Conservation (phyloP, 2,797 vertebrate genomes). For the Vespertilio murinus region DNA sequence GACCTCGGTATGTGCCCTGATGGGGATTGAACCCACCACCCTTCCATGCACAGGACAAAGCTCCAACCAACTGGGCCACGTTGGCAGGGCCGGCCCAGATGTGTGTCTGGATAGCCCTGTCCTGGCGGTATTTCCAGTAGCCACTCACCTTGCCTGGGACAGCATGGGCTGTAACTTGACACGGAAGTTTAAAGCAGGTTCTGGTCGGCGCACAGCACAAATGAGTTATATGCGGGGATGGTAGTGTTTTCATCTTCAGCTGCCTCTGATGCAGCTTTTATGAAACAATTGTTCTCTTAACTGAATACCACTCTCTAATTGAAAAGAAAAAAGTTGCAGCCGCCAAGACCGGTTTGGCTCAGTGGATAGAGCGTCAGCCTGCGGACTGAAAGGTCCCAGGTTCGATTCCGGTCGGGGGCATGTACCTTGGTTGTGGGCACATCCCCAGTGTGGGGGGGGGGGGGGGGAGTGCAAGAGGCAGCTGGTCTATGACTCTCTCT, state of each 20-base stretch:
- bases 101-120: constrained; percentile 89
- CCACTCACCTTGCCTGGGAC: constrained; percentile 94
- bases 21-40: background rate
- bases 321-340: constrained; percentile 73
- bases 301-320: constrained; percentile 90
- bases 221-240: constrained; percentile 87
- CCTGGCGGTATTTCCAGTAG: constrained; percentile 92
- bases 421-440: too few species aligned
- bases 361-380: too few species aligned
- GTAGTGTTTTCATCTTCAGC: constrained; percentile 88
- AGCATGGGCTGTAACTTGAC: constrained; percentile 91
- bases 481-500: too few species aligned
- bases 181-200: constrained; percentile 90
- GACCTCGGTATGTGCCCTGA: background rate
- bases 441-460: too few species aligned
- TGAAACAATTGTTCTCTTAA: constrained; percentile 86
- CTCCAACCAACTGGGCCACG: background rate
- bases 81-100: background rate
- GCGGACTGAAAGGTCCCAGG: too few species aligned
- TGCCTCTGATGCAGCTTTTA: constrained; percentile 84
- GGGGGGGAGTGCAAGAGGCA: too few species aligned
- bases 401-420: too few species aligned
- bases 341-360: too few species aligned
- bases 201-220: constrained; percentile 94
- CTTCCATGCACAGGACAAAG: background rate